Evolutionary conservation across 1,140 invertebrate genomes (phyloP).

Genomic region (fruit fly (Drosophila melanogaster)): Release_6_plus_ISO1_MT NT_037436.4:741001-741500

Average conservation of each 20-base stretch:
- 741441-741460: conserved; percentile 13
- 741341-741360: conserved; percentile 58
- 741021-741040: conserved; percentile 27
- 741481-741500: conserved; percentile 81
- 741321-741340: conserved; percentile 81
- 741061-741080: conserved; percentile 15
- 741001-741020: conserved; percentile 43
- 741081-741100: conserved; percentile 45
- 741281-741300: conserved; percentile 83
- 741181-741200: conserved; percentile 28
- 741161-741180: conserved; percentile 23
- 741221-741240: conserved; percentile 67
- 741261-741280: conserved; percentile 76
- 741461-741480: conserved; percentile 46
- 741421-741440: conserved; percentile 20
- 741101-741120: conserved; percentile 15
- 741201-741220: conserved; percentile 46
- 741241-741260: conserved; percentile 36
- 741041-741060: conserved; percentile 1
- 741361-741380: conserved; percentile 69
- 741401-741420: conserved; percentile 74
- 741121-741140: conserved; percentile 14
- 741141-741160: conserved; percentile 56
- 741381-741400: conserved; percentile 81
- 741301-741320: conserved; percentile 82